A percentile compares a stretch with the other conserved stretches of the same genome.
Evolutionary conservation across 2,113 vertebrate species (phyloP).

Genomic region (Nicator chloris): DNA sequence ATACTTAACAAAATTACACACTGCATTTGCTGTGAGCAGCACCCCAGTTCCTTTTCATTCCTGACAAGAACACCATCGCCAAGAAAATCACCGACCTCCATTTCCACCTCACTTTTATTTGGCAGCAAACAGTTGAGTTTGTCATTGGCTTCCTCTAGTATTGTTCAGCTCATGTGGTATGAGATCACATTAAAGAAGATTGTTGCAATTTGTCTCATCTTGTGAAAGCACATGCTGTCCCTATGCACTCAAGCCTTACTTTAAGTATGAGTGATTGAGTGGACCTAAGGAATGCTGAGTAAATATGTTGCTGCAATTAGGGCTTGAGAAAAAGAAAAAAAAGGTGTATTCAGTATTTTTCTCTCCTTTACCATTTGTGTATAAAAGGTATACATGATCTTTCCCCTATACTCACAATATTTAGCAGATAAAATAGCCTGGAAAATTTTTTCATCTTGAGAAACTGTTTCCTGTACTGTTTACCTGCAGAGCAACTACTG

Average conservation of each 20-base stretch:
- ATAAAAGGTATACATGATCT: neutral
- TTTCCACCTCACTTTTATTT: slow-evolving; percentile 74
- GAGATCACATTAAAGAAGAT: slow-evolving; percentile 77
- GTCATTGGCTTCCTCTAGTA: slow-evolving; percentile 58
- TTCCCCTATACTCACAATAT: neutral
- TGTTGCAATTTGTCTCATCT: slow-evolving; percentile 78
- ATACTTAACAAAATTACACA: slow-evolving; percentile 81
- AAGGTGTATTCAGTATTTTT: neutral
- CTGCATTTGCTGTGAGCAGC: slow-evolving; percentile 68
- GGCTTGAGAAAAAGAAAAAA: neutral
- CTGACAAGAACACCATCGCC: slow-evolving; percentile 71
- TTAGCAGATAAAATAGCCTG: neutral
- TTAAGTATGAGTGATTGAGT: slow-evolving; percentile 47
- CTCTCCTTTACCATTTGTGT: neutral
- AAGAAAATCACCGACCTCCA: slow-evolving; percentile 72
- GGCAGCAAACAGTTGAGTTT: slow-evolving; percentile 72
- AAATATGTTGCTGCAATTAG: slow-evolving; percentile 59
- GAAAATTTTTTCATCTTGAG: neutral
- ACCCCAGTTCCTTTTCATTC: slow-evolving; percentile 64
- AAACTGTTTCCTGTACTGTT: neutral
- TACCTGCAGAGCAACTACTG: neutral
- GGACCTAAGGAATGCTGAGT: slow-evolving; percentile 48
- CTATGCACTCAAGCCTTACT: slow-evolving; percentile 59
- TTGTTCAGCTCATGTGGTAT: slow-evolving; percentile 69
- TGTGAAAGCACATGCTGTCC: slow-evolving; percentile 69